A percentile compares a stretch with the other conserved stretches of the same genome.
Evolutionary conservation across 30 jellyfish, hydroid and myxozoan genomes (phyloP).

Genomic region (Mastigias papua): DNA sequence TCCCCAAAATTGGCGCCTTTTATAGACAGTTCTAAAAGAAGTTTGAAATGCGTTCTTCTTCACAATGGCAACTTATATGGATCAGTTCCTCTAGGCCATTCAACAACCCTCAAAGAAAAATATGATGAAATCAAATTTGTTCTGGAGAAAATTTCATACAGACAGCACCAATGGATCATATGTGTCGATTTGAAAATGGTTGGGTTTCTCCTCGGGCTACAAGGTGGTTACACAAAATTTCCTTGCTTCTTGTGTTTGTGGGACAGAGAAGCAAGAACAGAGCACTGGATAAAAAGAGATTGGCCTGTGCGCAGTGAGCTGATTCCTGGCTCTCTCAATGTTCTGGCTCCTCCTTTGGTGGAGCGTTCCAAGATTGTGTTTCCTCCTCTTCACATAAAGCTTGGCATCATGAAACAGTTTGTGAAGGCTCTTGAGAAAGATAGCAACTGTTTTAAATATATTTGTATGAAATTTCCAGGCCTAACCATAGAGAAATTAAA

Average conservation of each 20-base stretch:
- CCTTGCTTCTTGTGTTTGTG: conserved; percentile 32
- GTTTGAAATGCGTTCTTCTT: background rate
- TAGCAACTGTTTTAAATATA: background rate
- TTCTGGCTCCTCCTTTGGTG: background rate
- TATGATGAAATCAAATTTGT: background rate
- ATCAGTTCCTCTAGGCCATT: background rate
- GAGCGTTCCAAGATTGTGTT: background rate
- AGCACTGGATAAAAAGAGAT: background rate
- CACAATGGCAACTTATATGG: background rate
- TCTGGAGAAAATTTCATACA: background rate
- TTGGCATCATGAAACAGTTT: background rate
- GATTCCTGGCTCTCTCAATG: background rate
- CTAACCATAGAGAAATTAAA: background rate
- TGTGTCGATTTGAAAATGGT: conserved; percentile 36
- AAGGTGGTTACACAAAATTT: conserved; percentile 37
- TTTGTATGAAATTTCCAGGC: background rate
- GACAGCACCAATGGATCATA: background rate
- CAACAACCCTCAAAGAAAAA: background rate
- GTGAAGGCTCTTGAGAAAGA: background rate
- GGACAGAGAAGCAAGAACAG: background rate
- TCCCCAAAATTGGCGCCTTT: background rate
- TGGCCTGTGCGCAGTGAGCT: background rate
- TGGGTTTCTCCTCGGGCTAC: conserved; percentile 26
- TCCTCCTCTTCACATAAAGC: background rate
- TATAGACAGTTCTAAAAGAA: background rate